A percentile compares a stretch with the other conserved stretches of the same genome.
Evolutionary conservation across 2,797 vertebrate genomes (phyloP).

Genomic region (Crocodylus rhombifer): DNA sequence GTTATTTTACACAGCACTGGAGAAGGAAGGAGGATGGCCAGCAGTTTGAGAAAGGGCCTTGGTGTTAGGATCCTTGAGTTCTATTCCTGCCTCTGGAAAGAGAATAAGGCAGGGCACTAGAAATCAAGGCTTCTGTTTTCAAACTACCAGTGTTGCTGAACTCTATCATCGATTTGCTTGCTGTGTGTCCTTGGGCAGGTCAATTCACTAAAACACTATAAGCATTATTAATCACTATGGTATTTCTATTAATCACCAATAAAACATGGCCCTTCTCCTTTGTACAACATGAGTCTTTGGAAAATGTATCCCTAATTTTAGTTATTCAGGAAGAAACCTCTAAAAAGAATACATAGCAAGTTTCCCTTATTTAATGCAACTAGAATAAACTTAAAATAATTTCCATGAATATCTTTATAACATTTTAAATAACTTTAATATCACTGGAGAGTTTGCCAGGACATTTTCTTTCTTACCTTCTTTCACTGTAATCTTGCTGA

Average conservation of each 20-base stretch:
- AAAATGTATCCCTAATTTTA: background rate
- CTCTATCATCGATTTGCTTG: background rate
- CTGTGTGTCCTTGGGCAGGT: background rate
- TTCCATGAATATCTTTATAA: background rate
- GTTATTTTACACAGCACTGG: background rate
- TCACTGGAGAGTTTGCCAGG: too few relatives aligned
- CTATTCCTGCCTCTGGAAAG: background rate
- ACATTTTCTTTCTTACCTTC: too few relatives aligned
- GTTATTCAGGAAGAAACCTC: background rate
- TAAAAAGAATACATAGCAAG: background rate
- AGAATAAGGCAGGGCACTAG: too few relatives aligned
- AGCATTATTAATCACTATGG: too few relatives aligned
- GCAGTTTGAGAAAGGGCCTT: accelerated
- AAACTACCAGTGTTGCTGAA: too few relatives aligned
- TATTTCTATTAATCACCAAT: background rate
- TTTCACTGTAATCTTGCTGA: too few relatives aligned
- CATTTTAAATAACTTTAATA: background rate
- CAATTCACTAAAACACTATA: background rate
- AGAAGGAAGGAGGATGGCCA: background rate
- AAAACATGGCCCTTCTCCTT: background rate
- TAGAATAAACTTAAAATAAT: background rate
- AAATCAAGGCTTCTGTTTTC: too few relatives aligned
- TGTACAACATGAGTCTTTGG: background rate
- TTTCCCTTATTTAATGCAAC: background rate
- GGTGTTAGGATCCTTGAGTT: accelerated